Base-by-base conservation (phyloP, 1,140 invertebrate genomes). In the Uloborus diversus region DNA sequence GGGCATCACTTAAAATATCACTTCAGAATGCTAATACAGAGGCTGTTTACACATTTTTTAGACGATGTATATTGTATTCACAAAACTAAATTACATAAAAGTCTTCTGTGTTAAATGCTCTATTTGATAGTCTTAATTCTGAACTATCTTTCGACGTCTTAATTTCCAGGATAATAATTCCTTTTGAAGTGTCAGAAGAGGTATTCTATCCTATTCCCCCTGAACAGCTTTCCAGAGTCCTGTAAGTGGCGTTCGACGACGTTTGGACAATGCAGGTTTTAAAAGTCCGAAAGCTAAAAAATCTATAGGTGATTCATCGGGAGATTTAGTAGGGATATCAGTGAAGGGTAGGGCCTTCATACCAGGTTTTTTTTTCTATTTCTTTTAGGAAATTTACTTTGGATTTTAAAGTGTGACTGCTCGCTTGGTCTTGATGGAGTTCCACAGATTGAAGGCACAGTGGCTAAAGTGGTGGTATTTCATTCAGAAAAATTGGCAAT, bases 381-480 rank as follows among this genome's bases (percentile, higher is more conserved):
- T 51, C n/a, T 51, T 51, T 51, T n/a, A 51, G n/a, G 49, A 51
- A 51, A 51, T 51, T 51, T 11, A 51, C 49, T n/a, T 11, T 20
- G 49, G 49, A 51, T 51, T 51, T 51, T 51, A 20, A 13, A 4
- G 49, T 51, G 49, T 51, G 49, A n/a, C 49, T 51, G n/a, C 49
- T 51, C 4, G 49, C 49, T 51, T 51, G 13, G 49, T 51, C n/a
- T 51, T 51, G 7, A 51, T 51, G 49, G 7, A 51, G n/a, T 51
- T 51, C n/a, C n/a, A 51, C 49, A 11, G 49, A 51, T 51, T 51
- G 49, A 51, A n/a, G 49, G 49, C n/a, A 51, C 49, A n/a, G 49
- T 20, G n/a, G n/a, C 13, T 51, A 51, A 51, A 51, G 7, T 4
- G n/a, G 20, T 11, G n/a, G 49, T 51, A 51, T 51, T 51, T 11